Base-by-base conservation (phyloP, 2,888 invertebrate genomes). In the Lasioglossum vierecki region DNA sequence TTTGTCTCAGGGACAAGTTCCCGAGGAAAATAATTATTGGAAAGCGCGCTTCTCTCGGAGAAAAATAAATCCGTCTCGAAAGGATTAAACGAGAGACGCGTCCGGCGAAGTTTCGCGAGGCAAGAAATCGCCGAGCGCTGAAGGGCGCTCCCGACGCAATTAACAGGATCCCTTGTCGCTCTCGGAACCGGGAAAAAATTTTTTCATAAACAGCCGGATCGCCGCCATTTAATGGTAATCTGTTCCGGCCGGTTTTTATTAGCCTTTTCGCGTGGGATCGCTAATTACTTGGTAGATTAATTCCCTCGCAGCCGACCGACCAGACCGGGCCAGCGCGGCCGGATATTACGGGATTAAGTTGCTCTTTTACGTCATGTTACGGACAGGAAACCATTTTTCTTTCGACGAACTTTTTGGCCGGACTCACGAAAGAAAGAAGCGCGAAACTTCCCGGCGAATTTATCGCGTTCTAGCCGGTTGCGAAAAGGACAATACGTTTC, bases 331-430 rank as follows among this genome's bases (percentile, higher is more conserved):
- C 78, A 5, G 35, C 22, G n/a, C 35, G 30, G 77, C 11, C 70
- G 70, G 60, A 79, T 84, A 80, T 87, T 84, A 86, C 39, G 66
- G 76, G 89, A 81, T 87, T 82, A 84, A 87, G 85, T 83, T 83
- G 73, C 85, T 72, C 79, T 84, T 83, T 84, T 79, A 66, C 77
- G 79, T 80, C 85, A 72, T 75, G 74, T 83, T 82, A 73, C 73
- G 39, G 46, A 68, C 82, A 72, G 75, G 60, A 76, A 79, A 44
- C 74, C 84, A 87, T 83, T 85, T 88, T 81, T 84, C 77, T 57
- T 79, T 9, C 77, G 15, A 26, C 30, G 44, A 66, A n/a, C 15
- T 44, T 63, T 49, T 30, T 44, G n/a, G 44, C 18, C 39, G 44
- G 18, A 11, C 71, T 13, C 11, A 46, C n/a, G 39, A 71, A 39